phyloP scores from a whole-genome alignment of 2,113 vertebrate genomes.

The Thymallus thymallus region DNA sequence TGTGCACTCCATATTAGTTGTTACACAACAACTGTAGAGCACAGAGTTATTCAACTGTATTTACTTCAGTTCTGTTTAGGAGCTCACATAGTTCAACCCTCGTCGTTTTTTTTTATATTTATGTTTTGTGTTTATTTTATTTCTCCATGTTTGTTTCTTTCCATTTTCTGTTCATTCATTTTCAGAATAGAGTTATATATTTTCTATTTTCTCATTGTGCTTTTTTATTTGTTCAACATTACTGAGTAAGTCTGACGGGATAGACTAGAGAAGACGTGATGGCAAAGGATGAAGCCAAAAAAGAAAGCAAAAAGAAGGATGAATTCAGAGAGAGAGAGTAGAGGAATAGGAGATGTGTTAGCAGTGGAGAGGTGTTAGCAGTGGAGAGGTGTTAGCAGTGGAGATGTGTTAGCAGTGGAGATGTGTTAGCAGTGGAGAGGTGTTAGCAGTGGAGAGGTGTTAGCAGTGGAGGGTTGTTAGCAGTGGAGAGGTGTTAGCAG shows the following conservation, averaged over 20 bases:
- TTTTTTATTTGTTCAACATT: slow-evolving; percentile 37
- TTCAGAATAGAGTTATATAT: slow-evolving; percentile 25
- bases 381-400: too few species aligned
- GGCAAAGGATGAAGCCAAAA: slow-evolving; percentile 20
- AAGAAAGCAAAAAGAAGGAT: slow-evolving; percentile 14
- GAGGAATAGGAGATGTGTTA: background rate
- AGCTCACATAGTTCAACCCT: slow-evolving; percentile 53
- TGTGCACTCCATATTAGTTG: slow-evolving; percentile 75
- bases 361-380: too few species aligned
- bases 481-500: too few species aligned
- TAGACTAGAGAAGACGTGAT: background rate
- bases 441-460: slow-evolving; percentile 6
- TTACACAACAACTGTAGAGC: slow-evolving; percentile 77
- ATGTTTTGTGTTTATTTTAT: background rate
- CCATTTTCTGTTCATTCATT: slow-evolving; percentile 17
- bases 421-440: background rate
- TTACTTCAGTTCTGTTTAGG: slow-evolving; percentile 69
- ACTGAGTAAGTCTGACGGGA: slow-evolving; percentile 17
- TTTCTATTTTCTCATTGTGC: slow-evolving; percentile 10
- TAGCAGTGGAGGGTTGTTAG: too few species aligned
- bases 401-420: too few species aligned
- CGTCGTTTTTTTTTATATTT: slow-evolving; percentile 22
- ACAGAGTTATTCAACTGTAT: slow-evolving; percentile 73
- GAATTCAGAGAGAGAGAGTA: slow-evolving; percentile 11
- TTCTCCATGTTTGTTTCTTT: background rate